Evolutionary conservation across 2,888 invertebrate species (phyloP).

Genomic region (Drosophila anomelani): DNA sequence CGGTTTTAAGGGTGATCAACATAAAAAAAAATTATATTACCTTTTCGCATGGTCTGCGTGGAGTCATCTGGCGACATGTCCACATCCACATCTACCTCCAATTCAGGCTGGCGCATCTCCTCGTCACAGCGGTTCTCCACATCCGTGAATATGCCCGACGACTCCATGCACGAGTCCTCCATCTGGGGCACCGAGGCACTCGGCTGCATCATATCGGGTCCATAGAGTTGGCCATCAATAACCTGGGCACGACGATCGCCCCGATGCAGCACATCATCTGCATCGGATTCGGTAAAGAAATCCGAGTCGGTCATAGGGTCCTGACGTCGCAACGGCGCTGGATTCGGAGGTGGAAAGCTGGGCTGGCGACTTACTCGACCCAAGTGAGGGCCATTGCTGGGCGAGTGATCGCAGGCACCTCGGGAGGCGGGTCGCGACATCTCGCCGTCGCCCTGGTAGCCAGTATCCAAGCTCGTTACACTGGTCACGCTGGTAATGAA

Average conservation of each 20-base stretch:
- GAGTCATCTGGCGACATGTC: constrained; percentile 82
- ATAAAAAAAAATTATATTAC: not conserved
- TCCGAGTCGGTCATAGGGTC: constrained; percentile 97
- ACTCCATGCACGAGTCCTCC: constrained; percentile 94
- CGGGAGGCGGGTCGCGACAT: constrained; percentile 94
- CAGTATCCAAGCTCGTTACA: constrained; percentile 95
- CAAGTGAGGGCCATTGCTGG: constrained; percentile 85
- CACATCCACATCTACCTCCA: constrained; percentile 84
- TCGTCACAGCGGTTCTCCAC: constrained; percentile 91
- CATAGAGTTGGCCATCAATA: constrained; percentile 95
- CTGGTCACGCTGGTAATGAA: constrained; percentile 95
- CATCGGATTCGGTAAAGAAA: constrained; percentile 95
- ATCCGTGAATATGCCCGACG: constrained; percentile 95
- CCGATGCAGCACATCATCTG: constrained; percentile 89
- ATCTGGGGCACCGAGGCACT: constrained; percentile 86
- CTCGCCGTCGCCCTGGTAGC: constrained; percentile 96
- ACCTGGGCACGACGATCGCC: constrained; percentile 92
- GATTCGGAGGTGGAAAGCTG: constrained; percentile 81
- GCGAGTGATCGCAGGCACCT: constrained; percentile 90
- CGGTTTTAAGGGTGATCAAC: not conserved
- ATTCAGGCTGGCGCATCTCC: constrained; percentile 81
- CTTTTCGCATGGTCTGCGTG: constrained; percentile 85
- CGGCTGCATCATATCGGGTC: constrained; percentile 85
- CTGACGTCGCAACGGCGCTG: constrained; percentile 88
- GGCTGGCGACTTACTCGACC: constrained; percentile 84